Percentiles rank a stretch among this genome's conserved stretches.
phyloP scores from a whole-genome alignment of 2,113 vertebrate genomes.

The Cyprinodon variegatus region DNA sequence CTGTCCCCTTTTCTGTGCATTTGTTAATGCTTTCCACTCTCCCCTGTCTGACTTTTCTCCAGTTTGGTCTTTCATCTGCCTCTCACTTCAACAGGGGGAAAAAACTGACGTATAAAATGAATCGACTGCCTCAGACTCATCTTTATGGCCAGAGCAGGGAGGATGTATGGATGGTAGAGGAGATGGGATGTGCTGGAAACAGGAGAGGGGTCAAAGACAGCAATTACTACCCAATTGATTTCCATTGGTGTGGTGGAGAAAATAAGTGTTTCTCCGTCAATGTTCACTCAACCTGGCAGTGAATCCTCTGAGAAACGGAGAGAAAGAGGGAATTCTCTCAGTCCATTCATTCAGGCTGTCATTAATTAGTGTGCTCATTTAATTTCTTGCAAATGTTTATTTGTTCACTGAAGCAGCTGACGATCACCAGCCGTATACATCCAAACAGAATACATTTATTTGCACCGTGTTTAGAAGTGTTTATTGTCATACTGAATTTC shows the following conservation, averaged over 20 bases:
- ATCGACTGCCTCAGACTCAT: slow-evolving; percentile 47
- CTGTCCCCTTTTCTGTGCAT: slow-evolving; percentile 22
- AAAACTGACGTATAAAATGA: slow-evolving; percentile 42
- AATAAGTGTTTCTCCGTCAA: slow-evolving; percentile 77
- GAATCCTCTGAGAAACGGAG: slow-evolving; percentile 47
- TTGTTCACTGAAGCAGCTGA: slow-evolving; percentile 29
- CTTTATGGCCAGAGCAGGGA: slow-evolving; percentile 45
- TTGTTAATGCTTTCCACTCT: slow-evolving; percentile 33
- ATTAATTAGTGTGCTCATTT: slow-evolving; percentile 45
- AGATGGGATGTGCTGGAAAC: slow-evolving; percentile 60
- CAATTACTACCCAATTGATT: slow-evolving; percentile 78
- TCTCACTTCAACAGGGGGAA: slow-evolving; percentile 27
- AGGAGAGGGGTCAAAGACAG: slow-evolving; percentile 74
- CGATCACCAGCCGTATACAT: slow-evolving; percentile 12
- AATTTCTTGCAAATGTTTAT: slow-evolving; percentile 43
- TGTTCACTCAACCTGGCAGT: slow-evolving; percentile 72
- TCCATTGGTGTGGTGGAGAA: slow-evolving; percentile 74
- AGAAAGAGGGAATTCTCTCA: slow-evolving; percentile 24
- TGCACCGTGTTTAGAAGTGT: neutral
- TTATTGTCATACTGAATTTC: neutral
- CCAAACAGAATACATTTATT: slow-evolving; percentile 3
- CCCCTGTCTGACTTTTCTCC: slow-evolving; percentile 12
- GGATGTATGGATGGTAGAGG: slow-evolving; percentile 41
- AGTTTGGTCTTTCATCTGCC: slow-evolving; percentile 35
- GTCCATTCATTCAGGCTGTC: slow-evolving; percentile 35